Evolutionary conservation across 1,140 invertebrate genomes (phyloP).

Genomic region (Temnothorax longispinosus): DNA sequence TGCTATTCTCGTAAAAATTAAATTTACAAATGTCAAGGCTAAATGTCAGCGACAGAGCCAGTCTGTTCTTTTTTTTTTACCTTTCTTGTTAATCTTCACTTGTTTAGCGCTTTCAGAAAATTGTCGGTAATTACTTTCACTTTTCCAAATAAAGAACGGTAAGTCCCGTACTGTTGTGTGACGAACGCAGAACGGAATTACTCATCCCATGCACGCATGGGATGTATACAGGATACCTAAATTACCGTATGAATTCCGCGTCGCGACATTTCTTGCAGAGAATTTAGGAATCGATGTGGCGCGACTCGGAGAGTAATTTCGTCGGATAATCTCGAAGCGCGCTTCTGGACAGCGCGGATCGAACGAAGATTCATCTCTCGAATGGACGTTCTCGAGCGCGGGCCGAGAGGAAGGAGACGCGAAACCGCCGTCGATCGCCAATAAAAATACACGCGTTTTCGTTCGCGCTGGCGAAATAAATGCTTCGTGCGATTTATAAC

Average conservation of each 20-base stretch:
- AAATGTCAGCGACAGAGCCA: not conserved
- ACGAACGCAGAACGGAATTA: constrained; percentile 3
- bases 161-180: not conserved
- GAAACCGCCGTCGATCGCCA: not conserved
- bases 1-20: not conserved
- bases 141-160: not conserved
- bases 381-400: not conserved
- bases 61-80: not conserved
- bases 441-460: constrained; percentile 34
- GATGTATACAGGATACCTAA: not conserved
- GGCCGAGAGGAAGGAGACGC: not conserved
- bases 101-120: not conserved
- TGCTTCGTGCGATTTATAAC: constrained; percentile 41
- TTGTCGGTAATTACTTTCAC: not conserved
- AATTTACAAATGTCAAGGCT: not conserved
- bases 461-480: constrained; percentile 41
- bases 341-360: not conserved
- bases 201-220: not conserved
- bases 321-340: not conserved
- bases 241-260: not conserved
- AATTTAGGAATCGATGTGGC: not conserved
- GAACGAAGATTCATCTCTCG: not conserved
- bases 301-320: not conserved
- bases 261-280: not conserved
- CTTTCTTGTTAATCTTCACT: not conserved